Evolutionary conservation across 2,888 invertebrate genomes (phyloP), one percentile per base, ranked within the genome.

Genomic region (Nesidiocoris tenuis): DNA sequence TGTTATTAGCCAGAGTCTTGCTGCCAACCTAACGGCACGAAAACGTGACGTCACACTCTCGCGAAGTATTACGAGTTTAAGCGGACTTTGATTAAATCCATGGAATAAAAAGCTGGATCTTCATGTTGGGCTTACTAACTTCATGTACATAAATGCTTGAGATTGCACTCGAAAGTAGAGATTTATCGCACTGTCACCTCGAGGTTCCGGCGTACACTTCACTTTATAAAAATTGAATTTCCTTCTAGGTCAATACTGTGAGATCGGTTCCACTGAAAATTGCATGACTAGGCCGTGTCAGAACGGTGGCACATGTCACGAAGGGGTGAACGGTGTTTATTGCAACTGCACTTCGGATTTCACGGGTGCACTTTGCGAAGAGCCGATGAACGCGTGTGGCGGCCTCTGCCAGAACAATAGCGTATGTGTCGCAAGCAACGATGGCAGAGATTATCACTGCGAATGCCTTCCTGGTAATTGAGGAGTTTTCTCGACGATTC

Each of bases 241-340:
- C 57, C 74, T 74, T 74, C 64, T 76, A 79, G 80, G 80, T 12
- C 76, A 78, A 22, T 78, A 79, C 84, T 82, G 95, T 83, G 91
- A 93, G 82, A 85, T 83, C 75, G 93, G 95, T 83, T 39, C 63
- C 61, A 91, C 95, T 61, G 89, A 96, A 84, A 95, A 96, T 84
- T 97, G 96, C 84, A 84, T 84, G 76, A 88, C 90, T 7, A 83
- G 86, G 80, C 89, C 89, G 1, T 91, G 91, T 81, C 85, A 85
- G 72, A 89, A 91, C 84, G 88, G 87, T 19, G 91, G 89, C 57
- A 86, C 86, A 72, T 89, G 89, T 81, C 82, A 84, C 39, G 86
- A 87, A 78, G 83, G 83, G 61, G 81, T 84, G 17, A 86, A 86
- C 79, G 87, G 87, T 9, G 88, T 86, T 81, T 81, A 80, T 19